A percentile compares a stretch with the other conserved stretches of the same genome.
Evolutionary conservation across 2,113 vertebrate species (phyloP).

Genomic region (Mellivora capensis): DNA sequence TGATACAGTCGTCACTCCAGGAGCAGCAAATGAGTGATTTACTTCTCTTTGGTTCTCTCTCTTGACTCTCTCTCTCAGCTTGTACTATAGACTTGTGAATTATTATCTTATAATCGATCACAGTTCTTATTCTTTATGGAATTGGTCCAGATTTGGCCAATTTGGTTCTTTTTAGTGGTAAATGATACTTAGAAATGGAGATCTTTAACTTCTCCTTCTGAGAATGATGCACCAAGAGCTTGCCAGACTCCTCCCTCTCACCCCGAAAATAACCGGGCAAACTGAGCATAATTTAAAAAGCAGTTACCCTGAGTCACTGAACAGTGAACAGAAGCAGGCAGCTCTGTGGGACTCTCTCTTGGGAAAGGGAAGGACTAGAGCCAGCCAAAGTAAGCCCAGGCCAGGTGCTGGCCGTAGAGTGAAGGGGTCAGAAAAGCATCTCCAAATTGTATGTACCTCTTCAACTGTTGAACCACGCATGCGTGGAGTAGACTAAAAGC

Average conservation of each 20-base stretch:
- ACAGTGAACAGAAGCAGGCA: not conserved
- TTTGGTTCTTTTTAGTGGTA: not conserved
- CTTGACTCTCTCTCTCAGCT: not conserved
- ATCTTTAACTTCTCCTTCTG: not conserved
- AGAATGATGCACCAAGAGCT: not conserved
- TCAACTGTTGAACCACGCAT: fast-evolving
- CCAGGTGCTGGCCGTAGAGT: too few species aligned
- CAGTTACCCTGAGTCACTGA: not conserved
- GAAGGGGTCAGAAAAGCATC: not conserved
- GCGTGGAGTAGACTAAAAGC: not conserved
- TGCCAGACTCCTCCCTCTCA: not conserved
- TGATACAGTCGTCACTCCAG: not conserved
- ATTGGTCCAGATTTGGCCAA: not conserved
- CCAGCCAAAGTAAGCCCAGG: not conserved
- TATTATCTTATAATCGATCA: not conserved
- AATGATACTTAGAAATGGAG: not conserved
- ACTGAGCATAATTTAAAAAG: not conserved
- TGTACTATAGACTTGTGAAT: not conserved
- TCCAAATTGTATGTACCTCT: not conserved
- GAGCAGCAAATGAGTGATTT: not conserved
- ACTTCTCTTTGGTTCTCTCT: not conserved
- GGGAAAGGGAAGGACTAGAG: not conserved
- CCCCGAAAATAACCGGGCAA: not conserved
- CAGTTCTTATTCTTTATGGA: not conserved
- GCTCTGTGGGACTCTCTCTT: not conserved